Evolutionary conservation across 92 coral and sea anemone genomes (phyloP).

Genomic region (Metridium senile): DNA sequence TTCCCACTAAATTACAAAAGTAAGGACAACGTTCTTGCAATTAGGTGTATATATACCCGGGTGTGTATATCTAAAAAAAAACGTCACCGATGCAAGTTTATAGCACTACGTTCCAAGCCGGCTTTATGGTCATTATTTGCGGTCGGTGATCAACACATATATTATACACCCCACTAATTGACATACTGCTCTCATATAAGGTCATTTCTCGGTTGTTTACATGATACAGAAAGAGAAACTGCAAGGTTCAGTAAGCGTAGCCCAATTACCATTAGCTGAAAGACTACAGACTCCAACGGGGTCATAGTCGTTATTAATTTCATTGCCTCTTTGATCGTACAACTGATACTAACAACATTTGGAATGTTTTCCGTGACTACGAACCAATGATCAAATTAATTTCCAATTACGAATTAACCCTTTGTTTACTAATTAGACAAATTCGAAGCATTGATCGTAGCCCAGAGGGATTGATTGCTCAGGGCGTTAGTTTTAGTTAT

Average conservation of each 20-base stretch:
- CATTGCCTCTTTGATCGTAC: not conserved
- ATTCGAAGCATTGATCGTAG: not conserved
- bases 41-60: too few species aligned
- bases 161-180: too few species aligned
- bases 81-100: too few species aligned
- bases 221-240: too few species aligned
- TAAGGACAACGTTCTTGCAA: too few species aligned
- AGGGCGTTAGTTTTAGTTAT: not conserved
- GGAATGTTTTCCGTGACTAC: not conserved
- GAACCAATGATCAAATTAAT: not conserved
- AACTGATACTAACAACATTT: not conserved
- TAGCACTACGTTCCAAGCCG: too few species aligned
- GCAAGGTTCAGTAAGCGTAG: not conserved
- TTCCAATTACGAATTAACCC: not conserved
- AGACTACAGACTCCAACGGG: not conserved
- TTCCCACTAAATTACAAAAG: too few species aligned
- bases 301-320: not conserved
- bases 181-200: too few species aligned
- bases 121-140: too few species aligned
- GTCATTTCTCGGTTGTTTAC: too few species aligned
- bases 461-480: not conserved
- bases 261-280: not conserved
- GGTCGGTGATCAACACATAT: too few species aligned
- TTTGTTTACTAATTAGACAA: slow-evolving; percentile 1
- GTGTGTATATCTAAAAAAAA: too few species aligned